These are phyloP conservation scores for Istiophorus platypterus DNA, from an alignment of 2,113 vertebrate genomes.

Conservation along the genomic window DNA sequence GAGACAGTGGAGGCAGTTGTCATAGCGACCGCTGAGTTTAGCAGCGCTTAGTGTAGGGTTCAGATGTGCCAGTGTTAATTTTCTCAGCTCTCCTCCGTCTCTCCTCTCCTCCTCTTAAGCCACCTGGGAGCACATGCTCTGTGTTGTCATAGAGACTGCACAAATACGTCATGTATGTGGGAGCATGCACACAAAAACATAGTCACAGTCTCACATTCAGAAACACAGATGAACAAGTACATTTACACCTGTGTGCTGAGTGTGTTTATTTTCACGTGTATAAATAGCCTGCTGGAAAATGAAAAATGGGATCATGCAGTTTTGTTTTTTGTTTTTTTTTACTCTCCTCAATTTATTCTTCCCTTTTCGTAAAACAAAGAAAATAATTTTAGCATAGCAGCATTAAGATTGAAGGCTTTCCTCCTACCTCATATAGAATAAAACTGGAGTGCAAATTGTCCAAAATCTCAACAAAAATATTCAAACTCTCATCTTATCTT, in stretches of 20 bases:
- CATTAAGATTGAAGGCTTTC: conserved; percentile 31
- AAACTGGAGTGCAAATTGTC: conserved; percentile 56
- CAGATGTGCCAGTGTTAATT: conserved; percentile 53
- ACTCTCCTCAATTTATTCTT: conserved; percentile 17
- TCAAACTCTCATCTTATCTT: conserved; percentile 70
- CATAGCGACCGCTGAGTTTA: conserved; percentile 53
- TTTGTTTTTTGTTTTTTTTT: conserved; percentile 12
- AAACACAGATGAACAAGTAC: conserved; percentile 55
- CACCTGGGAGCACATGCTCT: conserved; percentile 56
- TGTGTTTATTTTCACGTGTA: conserved; percentile 45
- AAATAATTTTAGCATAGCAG: conserved; percentile 38
- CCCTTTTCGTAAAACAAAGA: conserved; percentile 50
- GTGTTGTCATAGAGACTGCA: conserved; percentile 76
- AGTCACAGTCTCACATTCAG: conserved; percentile 55
- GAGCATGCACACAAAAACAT: conserved; percentile 36
- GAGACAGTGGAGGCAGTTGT: conserved; percentile 53
- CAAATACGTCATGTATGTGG: conserved; percentile 53
- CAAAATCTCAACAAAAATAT: conserved; percentile 69
- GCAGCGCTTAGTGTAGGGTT: conserved; percentile 23
- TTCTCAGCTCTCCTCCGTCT: conserved; percentile 39
- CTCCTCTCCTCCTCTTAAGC: conserved; percentile 43
- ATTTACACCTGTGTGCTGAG: conserved; percentile 35
- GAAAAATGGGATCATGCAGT: conserved; percentile 7
- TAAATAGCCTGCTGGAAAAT: conserved; percentile 51
- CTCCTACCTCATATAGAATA: conserved; percentile 28